These are phyloP conservation scores for Alviniconcha marisindica DNA, from an alignment of 1,140 invertebrate genomes.

Conservation along the genomic window DNA sequence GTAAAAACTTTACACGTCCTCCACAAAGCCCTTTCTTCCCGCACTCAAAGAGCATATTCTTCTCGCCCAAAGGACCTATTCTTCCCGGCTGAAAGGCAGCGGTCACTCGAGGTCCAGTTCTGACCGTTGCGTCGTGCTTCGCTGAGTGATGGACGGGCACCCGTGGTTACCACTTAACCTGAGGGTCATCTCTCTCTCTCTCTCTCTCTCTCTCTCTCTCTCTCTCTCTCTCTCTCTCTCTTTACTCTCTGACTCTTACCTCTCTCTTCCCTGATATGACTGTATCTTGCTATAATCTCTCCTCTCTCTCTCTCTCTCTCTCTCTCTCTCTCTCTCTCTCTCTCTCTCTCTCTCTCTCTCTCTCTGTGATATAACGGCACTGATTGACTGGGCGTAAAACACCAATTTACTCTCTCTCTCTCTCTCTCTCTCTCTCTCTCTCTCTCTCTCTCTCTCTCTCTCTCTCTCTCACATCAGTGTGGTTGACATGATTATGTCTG, in stretches of 20 bases:
- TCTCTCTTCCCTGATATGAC: too few species aligned
- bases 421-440: too few species aligned
- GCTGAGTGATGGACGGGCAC: conserved; percentile 22
- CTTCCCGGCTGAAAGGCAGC: background rate
- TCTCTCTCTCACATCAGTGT: too few species aligned
- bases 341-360: conserved; percentile 35
- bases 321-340: conserved; percentile 18
- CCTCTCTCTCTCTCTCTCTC: too few species aligned
- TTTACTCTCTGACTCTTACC: too few species aligned
- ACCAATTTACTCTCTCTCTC: too few species aligned
- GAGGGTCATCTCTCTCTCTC: background rate
- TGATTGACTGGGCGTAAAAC: too few species aligned
- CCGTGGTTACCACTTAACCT: conserved; percentile 29
- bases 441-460: too few species aligned
- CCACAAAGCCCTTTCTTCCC: conserved; percentile 1
- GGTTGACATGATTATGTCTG: too few species aligned
- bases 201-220: background rate
- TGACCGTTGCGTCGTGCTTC: conserved; percentile 32
- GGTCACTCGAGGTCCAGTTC: conserved; percentile 12
- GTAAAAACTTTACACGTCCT: conserved; percentile 1
- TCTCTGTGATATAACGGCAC: too few species aligned
- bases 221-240: too few species aligned
- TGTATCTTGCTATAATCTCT: too few species aligned
- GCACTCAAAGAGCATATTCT: background rate
- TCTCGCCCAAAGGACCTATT: background rate